phyloP scores from a whole-genome alignment of 1,140 invertebrate species.

The Drosophila seguyi region DNA sequence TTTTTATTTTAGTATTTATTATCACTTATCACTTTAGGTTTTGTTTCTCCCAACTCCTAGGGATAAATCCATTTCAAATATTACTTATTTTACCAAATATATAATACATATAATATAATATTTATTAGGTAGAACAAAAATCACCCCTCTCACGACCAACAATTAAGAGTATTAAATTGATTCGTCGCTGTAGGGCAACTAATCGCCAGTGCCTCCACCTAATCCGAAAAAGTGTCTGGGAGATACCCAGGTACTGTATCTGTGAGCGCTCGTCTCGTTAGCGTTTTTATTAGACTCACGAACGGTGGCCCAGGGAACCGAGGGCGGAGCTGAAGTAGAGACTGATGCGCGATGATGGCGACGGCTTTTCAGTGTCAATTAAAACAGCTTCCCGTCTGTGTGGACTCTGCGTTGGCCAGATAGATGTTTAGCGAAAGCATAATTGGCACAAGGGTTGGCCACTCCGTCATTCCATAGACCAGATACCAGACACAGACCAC shows the following conservation, averaged over 20 bases:
- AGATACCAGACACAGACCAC: conserved; percentile 1
- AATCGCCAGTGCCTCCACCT: conserved; percentile 19
- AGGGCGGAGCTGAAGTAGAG: conserved; percentile 8
- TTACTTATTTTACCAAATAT: too few species aligned
- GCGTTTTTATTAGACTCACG: conserved; percentile 75
- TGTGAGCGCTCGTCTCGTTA: conserved; percentile 64
- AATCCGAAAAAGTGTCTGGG: neutral
- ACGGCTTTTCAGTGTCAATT: conserved; percentile 77
- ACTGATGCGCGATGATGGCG: conserved; percentile 65
- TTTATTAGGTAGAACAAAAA: too few species aligned
- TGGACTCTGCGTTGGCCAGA: conserved; percentile 10
- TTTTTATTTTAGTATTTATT: too few species aligned
- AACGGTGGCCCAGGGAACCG: conserved; percentile 60
- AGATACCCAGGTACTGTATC: conserved; percentile 15
- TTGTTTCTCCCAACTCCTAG: too few species aligned
- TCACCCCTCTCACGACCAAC: neutral
- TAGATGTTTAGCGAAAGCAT: conserved; percentile 61
- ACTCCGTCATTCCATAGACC: conserved; percentile 12
- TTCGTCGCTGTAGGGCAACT: conserved; percentile 26
- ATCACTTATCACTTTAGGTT: too few species aligned
- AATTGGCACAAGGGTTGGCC: conserved; percentile 63
- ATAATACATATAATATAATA: too few species aligned
- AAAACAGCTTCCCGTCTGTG: conserved; percentile 53
- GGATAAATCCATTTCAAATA: too few species aligned
- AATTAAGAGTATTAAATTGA: conserved; percentile 37